Evolutionary conservation across 2,113 vertebrate species (phyloP).

Genomic region (Psephotus haematonotus): DNA sequence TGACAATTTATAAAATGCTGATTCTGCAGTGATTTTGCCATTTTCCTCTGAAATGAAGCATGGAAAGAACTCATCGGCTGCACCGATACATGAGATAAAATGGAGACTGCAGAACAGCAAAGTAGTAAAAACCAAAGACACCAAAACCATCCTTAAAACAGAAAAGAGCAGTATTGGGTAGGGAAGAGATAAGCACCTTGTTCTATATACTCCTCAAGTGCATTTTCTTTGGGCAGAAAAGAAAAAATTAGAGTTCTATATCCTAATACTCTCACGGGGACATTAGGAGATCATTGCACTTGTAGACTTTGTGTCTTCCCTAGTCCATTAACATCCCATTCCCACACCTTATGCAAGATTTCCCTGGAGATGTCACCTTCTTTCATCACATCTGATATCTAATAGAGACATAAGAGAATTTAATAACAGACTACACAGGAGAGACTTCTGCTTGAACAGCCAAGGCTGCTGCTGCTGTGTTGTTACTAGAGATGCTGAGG

Average conservation of each 20-base stretch:
- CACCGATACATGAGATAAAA: neutral
- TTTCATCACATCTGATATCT: constrained; percentile 27
- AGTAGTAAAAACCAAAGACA: neutral
- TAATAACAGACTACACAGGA: constrained; percentile 23
- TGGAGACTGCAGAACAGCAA: neutral
- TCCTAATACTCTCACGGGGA: neutral
- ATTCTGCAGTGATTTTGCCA: neutral
- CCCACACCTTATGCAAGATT: constrained; percentile 2
- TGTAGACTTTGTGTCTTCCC: neutral
- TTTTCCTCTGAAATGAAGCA: constrained; percentile 25
- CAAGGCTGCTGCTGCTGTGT: neutral
- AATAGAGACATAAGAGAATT: constrained; percentile 42
- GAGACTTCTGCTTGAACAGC: constrained; percentile 2
- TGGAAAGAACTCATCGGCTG: neutral
- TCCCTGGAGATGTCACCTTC: neutral
- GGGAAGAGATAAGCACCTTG: neutral
- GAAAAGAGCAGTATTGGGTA: neutral
- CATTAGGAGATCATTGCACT: neutral
- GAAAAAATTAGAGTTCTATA: neutral
- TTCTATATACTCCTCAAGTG: neutral
- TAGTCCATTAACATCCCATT: neutral
- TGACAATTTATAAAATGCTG: neutral
- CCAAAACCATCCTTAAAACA: neutral
- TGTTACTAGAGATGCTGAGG: neutral
- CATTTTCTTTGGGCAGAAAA: neutral